These are phyloP conservation scores for Nomada hirtipes DNA, from an alignment of 2,888 invertebrate species.

Conservation along the genomic window DNA sequence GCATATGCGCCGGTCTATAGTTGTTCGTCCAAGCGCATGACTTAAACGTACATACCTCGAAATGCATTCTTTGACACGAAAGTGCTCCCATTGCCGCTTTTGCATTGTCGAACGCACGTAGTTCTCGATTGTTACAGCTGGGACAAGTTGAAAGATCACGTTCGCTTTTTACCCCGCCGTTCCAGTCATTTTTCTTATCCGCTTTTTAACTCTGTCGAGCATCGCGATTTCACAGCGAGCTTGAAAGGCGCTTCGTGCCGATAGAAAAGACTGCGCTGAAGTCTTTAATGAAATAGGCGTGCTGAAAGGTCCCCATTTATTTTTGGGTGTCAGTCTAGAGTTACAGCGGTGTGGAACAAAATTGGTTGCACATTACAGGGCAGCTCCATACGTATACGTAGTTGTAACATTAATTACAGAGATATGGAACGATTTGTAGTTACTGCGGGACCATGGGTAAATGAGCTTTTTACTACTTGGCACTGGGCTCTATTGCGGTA, in stretches of 20 bases:
- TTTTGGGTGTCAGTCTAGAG: too few relatives aligned
- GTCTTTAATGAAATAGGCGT: not conserved
- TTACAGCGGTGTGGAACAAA: too few relatives aligned
- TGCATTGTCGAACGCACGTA: slow-evolving; percentile 15
- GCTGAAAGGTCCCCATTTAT: too few relatives aligned
- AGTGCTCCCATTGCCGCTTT: slow-evolving; percentile 14
- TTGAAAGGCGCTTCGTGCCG: not conserved
- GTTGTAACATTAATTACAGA: too few relatives aligned
- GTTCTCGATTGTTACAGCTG: slow-evolving; percentile 15
- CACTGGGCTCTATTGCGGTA: too few relatives aligned
- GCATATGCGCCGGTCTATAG: not conserved
- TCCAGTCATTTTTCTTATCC: slow-evolving; percentile 1
- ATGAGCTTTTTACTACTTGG: too few relatives aligned
- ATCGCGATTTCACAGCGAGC: not conserved
- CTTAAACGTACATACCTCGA: slow-evolving; percentile 11
- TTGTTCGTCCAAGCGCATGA: slow-evolving; percentile 15
- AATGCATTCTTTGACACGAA: slow-evolving; percentile 11
- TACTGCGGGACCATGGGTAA: too few relatives aligned
- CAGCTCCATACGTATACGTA: too few relatives aligned
- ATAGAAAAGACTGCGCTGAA: not conserved
- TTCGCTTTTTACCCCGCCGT: not conserved
- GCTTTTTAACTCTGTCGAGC: not conserved
- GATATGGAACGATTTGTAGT: too few relatives aligned
- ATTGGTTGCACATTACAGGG: too few relatives aligned
- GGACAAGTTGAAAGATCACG: slow-evolving; percentile 10